phyloP scores from a whole-genome alignment of 2,797 vertebrate species.

The Myripristis jacobus region DNA sequence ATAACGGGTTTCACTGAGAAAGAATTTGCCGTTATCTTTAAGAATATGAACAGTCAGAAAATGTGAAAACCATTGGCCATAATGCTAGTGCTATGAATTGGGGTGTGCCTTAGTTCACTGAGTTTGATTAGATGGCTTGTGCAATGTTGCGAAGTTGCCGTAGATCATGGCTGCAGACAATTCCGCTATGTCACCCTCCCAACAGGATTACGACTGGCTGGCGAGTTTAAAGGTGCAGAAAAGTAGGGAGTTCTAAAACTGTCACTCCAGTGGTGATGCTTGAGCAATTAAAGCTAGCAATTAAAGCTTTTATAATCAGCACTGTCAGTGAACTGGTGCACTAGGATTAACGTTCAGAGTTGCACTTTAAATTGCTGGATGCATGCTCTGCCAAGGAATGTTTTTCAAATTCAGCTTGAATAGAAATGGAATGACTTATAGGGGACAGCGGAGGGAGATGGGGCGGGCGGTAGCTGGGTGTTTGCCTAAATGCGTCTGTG shows the following conservation, averaged over 20 bases:
- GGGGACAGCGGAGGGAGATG: slow-evolving; percentile 27
- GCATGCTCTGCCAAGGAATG: slow-evolving; percentile 55
- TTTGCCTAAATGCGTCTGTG: slow-evolving; percentile 46
- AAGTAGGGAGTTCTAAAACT: slow-evolving; percentile 73
- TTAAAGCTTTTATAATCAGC: slow-evolving; percentile 83
- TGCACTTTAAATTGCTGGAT: slow-evolving; percentile 68
- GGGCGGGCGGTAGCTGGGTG: slow-evolving; percentile 29
- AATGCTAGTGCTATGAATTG: slow-evolving; percentile 28
- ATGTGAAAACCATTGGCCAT: slow-evolving; percentile 12
- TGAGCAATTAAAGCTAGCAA: slow-evolving; percentile 77
- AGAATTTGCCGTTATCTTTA: slow-evolving; percentile 14
- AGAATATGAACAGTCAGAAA: slow-evolving; percentile 34
- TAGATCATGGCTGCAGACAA: slow-evolving; percentile 59
- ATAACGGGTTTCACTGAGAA: neutral
- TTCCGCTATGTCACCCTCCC: slow-evolving; percentile 69
- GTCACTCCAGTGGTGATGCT: slow-evolving; percentile 69
- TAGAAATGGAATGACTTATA: slow-evolving; percentile 58
- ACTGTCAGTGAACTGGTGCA: slow-evolving; percentile 72
- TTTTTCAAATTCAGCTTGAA: slow-evolving; percentile 67
- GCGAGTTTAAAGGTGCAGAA: slow-evolving; percentile 73
- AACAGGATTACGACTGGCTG: slow-evolving; percentile 69
- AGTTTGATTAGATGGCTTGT: slow-evolving; percentile 68
- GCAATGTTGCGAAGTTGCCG: slow-evolving; percentile 65
- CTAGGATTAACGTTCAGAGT: slow-evolving; percentile 73
- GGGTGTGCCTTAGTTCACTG: slow-evolving; percentile 53